A percentile compares a stretch with the other conserved stretches of the same genome.
Conservation (phyloP, 2,888 invertebrate species). For the Hybos culiciformis region DNA sequence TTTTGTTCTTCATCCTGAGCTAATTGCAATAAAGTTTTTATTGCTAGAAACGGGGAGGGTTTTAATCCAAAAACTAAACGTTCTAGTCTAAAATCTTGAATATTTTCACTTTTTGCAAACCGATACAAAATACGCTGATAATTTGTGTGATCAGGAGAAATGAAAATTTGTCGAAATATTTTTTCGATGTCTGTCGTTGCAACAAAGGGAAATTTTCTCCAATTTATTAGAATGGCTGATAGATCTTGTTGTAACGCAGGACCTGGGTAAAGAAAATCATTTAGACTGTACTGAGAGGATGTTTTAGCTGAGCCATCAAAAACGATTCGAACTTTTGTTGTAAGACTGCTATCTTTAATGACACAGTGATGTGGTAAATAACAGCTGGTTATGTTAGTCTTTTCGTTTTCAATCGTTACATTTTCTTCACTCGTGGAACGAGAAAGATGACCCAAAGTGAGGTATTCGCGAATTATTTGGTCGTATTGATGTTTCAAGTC, state of each 20-base stretch:
- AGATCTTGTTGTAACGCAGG: slow-evolving; percentile 17
- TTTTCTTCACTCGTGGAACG: no score
- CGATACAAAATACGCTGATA: slow-evolving; percentile 17
- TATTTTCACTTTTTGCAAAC: background rate
- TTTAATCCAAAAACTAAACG: slow-evolving; percentile 15
- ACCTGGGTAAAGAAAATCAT: slow-evolving; percentile 17
- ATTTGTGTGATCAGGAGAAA: slow-evolving; percentile 11
- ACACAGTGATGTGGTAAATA: slow-evolving; percentile 6
- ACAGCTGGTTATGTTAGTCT: background rate
- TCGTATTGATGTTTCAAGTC: slow-evolving; percentile 1
- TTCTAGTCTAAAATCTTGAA: slow-evolving; percentile 11
- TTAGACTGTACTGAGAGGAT: slow-evolving; percentile 14
- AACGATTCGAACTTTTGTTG: slow-evolving; percentile 8
- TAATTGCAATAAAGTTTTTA: slow-evolving; percentile 10
- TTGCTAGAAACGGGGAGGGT: slow-evolving; percentile 13
- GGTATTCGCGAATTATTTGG: background rate
- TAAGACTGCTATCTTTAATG: slow-evolving; percentile 5
- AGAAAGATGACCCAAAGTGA: background rate
- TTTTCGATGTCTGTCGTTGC: slow-evolving; percentile 18
- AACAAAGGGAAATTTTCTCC: slow-evolving; percentile 10
- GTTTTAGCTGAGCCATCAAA: slow-evolving; percentile 10
- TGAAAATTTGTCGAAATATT: slow-evolving; percentile 19
- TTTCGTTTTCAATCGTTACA: background rate
- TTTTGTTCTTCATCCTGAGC: slow-evolving; percentile 10
- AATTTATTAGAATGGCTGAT: slow-evolving; percentile 5